A percentile compares a stretch with the other conserved stretches of the same genome.
phyloP scores from a whole-genome alignment of 1,140 invertebrate species.

The Leptonema lineaticorne region DNA sequence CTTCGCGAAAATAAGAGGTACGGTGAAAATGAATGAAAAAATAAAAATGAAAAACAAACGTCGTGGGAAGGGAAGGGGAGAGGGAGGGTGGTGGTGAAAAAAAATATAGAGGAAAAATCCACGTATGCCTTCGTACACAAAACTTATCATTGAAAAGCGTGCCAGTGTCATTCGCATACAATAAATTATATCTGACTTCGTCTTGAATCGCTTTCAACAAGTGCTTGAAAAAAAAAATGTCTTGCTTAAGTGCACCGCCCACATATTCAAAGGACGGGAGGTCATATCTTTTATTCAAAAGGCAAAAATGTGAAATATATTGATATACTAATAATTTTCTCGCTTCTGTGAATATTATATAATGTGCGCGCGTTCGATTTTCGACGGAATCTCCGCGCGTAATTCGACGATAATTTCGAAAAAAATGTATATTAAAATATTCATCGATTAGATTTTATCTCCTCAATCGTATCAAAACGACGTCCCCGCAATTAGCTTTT shows the following conservation, averaged over 20 bases:
- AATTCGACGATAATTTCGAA: not conserved
- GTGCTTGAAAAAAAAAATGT: slow-evolving; percentile 12
- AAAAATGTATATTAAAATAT: not conserved
- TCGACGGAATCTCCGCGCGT: not conserved
- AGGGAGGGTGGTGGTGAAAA: no score
- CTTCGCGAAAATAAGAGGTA: no score
- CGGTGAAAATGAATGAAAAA: no score
- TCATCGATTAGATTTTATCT: no score
- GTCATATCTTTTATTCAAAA: slow-evolving; percentile 27
- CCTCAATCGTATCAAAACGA: no score
- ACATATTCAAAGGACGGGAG: not conserved
- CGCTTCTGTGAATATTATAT: not conserved
- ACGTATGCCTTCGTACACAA: not conserved
- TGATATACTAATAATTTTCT: slow-evolving; percentile 23
- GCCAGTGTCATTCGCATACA: slow-evolving; percentile 17
- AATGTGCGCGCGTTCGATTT: slow-evolving; percentile 21
- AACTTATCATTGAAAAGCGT: slow-evolving; percentile 17
- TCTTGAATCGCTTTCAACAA: slow-evolving; percentile 18
- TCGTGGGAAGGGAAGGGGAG: no score
- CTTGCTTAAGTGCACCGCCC: not conserved
- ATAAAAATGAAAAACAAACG: no score
- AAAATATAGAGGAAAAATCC: slow-evolving; percentile 1
- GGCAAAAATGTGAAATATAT: slow-evolving; percentile 24
- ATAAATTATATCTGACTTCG: slow-evolving; percentile 14
- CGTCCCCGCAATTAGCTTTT: no score